Percentiles rank a stretch among this genome's conserved stretches.
Evolutionary conservation across 2,113 vertebrate genomes (phyloP).

Genomic region (Dendropsophus ebraccatus): DNA sequence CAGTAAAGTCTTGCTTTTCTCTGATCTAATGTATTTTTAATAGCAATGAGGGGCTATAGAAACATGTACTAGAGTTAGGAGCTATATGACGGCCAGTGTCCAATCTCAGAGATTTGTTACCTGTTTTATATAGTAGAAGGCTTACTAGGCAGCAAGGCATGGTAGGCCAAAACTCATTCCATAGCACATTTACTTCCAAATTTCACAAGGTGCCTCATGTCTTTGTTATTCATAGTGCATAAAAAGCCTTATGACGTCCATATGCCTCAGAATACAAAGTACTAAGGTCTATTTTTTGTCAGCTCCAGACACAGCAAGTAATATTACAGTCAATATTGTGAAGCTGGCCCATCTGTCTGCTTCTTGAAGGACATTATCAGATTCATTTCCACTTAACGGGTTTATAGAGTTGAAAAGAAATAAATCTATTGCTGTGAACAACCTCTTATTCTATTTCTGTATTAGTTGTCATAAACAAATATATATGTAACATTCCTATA

Average conservation of each 20-base stretch:
- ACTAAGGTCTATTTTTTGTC: constrained; percentile 5
- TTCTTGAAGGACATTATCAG: background rate
- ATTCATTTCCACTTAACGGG: background rate
- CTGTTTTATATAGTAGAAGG: constrained; percentile 33
- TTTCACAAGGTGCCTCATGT: constrained; percentile 10
- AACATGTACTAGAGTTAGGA: background rate
- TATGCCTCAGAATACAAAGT: constrained; percentile 30
- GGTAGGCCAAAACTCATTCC: background rate
- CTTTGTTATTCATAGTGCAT: background rate
- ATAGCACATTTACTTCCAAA: constrained; percentile 27
- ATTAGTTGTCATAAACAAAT: no score
- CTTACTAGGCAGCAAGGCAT: constrained; percentile 4
- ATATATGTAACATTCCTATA: no score
- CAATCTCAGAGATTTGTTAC: constrained; percentile 14
- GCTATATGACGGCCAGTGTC: background rate
- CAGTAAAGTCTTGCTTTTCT: background rate
- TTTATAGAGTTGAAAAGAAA: background rate
- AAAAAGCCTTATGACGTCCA: background rate
- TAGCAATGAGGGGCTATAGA: constrained; percentile 18
- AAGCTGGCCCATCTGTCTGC: background rate
- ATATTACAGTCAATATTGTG: background rate
- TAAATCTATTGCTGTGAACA: no score
- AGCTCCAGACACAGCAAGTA: constrained; percentile 1
- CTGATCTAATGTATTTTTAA: constrained; percentile 26
- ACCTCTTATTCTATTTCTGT: no score